Conservation (phyloP, 2,888 invertebrate species). For the Hoplodrina ambigua region DNA sequence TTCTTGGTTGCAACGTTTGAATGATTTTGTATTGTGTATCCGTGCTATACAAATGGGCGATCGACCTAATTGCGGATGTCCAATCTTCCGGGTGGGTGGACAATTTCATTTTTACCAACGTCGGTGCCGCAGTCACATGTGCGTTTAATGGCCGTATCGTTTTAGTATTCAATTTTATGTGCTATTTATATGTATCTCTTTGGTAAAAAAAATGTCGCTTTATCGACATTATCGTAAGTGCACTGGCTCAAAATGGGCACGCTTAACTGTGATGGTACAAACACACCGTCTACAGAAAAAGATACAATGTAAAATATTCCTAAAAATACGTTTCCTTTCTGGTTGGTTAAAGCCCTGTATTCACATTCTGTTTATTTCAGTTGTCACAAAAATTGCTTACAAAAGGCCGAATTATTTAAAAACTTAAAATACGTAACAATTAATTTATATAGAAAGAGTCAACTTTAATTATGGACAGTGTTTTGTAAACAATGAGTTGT, state of each 20-base stretch:
- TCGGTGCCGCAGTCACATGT: conserved; percentile 33
- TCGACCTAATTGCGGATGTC: conserved; percentile 64
- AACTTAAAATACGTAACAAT: conserved; percentile 30
- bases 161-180: conserved; percentile 46
- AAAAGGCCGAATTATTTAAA: conserved; percentile 42
- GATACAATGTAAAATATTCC: background rate
- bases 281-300: background rate
- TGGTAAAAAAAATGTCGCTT: conserved; percentile 17
- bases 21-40: conserved; percentile 25
- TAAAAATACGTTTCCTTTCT: conserved; percentile 8
- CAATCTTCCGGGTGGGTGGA: conserved; percentile 64
- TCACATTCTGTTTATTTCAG: conserved; percentile 31
- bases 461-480: conserved; percentile 35
- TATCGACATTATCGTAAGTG: background rate
- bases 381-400: background rate
- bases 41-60: conserved; percentile 29
- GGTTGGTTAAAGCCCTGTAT: background rate
- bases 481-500: conserved; percentile 45
- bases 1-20: conserved; percentile 28
- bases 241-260: background rate
- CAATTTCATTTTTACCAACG: conserved; percentile 63
- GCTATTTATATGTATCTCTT: conserved; percentile 14
- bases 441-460: conserved; percentile 28
- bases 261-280: background rate
- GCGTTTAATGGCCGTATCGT: conserved; percentile 48